Percentiles rank a stretch among this genome's conserved stretches.
phyloP scores from a whole-genome alignment of 2,113 vertebrate genomes.

The Callocephalon fimbriatum region DNA sequence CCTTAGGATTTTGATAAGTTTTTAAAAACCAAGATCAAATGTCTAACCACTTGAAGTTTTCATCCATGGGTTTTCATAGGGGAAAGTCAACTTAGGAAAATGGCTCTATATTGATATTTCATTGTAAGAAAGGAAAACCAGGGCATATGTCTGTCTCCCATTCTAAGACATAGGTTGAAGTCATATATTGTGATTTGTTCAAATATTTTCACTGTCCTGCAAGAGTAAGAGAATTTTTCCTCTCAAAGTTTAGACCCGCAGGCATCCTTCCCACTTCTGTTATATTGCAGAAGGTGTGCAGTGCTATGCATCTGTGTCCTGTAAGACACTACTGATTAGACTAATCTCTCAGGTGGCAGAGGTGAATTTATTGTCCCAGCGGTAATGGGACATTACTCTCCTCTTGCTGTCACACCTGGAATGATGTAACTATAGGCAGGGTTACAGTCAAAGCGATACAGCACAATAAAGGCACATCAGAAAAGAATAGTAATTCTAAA shows the following conservation, averaged over 20 bases:
- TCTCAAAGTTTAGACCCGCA: not conserved
- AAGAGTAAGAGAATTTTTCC: not conserved
- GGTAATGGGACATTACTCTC: not conserved
- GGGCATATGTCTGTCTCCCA: not conserved
- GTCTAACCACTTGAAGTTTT: not conserved
- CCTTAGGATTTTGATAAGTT: not conserved
- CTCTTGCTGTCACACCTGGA: not conserved
- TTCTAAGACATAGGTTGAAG: not conserved
- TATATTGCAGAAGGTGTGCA: not conserved
- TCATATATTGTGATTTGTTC: not conserved
- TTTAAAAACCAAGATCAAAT: not conserved
- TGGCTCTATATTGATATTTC: not conserved
- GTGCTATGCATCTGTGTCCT: not conserved
- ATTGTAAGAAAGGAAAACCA: not conserved
- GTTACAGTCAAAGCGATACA: fast-evolving
- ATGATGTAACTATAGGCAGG: not conserved
- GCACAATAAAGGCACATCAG: not conserved
- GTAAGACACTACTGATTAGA: not conserved
- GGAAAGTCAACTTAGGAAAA: not conserved
- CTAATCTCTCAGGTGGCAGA: not conserved
- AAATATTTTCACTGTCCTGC: not conserved
- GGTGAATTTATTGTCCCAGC: not conserved
- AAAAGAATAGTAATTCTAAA: not conserved
- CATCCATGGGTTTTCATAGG: not conserved
- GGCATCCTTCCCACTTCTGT: not conserved